Conservation (phyloP, 2,888 invertebrate species). For the Rotaria macrura region DNA sequence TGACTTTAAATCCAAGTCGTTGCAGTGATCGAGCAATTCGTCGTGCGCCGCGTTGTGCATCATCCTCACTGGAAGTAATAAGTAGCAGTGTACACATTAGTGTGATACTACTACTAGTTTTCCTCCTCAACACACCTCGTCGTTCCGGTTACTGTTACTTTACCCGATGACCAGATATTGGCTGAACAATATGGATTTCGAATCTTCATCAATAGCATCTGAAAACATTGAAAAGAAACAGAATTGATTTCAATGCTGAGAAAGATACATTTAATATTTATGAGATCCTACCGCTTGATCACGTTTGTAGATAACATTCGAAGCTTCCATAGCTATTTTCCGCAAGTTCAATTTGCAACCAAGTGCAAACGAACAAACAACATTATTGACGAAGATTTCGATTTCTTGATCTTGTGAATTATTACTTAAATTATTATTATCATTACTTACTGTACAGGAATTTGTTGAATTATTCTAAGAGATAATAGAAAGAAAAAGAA, state of each 20-base stretch:
- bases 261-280: background rate
- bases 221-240: constrained; percentile 34
- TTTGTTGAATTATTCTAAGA: background rate
- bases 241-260: no score
- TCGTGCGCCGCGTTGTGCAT: constrained; percentile 78
- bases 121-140: constrained; percentile 55
- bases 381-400: constrained; percentile 72
- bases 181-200: constrained; percentile 87
- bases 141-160: constrained; percentile 84
- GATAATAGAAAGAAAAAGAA: background rate
- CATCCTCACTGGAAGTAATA: constrained; percentile 47
- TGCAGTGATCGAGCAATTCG: constrained; percentile 79
- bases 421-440: constrained; percentile 25
- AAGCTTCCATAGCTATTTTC: constrained; percentile 78
- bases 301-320: constrained; percentile 82
- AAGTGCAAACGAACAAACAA: constrained; percentile 88
- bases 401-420: background rate
- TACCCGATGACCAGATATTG: constrained; percentile 95
- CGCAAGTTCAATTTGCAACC: constrained; percentile 87
- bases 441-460: background rate
- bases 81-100: constrained; percentile 2
- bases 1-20: constrained; percentile 75
- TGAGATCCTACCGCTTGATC: constrained; percentile 65
- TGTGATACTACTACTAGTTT: background rate
- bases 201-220: constrained; percentile 94